phyloP scores from a whole-genome alignment of 1,140 invertebrate species.

The Macrotrachela quadricornifera region DNA sequence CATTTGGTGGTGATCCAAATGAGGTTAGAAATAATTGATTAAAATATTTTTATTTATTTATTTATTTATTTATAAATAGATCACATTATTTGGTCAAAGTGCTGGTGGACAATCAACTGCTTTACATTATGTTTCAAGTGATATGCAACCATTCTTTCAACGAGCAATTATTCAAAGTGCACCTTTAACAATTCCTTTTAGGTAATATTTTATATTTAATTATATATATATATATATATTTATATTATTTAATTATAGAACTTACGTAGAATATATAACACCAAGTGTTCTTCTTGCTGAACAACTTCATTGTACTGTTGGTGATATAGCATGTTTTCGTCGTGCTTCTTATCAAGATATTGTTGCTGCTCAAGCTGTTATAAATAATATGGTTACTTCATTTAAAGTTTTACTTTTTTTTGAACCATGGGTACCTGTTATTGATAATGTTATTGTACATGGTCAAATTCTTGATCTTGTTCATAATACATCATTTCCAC shows the following conservation, averaged over 20 bases:
- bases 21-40: neutral
- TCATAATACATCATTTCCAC: too few relatives aligned
- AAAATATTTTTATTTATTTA: too few relatives aligned
- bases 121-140: slow-evolving; percentile 66
- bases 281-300: too few relatives aligned
- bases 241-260: too few relatives aligned
- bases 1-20: slow-evolving; percentile 16
- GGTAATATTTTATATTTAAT: too few relatives aligned
- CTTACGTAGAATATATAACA: too few relatives aligned
- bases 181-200: too few relatives aligned
- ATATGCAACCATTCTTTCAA: slow-evolving; percentile 59
- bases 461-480: slow-evolving; percentile 6
- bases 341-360: neutral
- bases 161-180: slow-evolving; percentile 43
- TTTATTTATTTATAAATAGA: slow-evolving; percentile 29
- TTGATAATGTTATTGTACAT: slow-evolving; percentile 2
- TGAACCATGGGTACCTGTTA: slow-evolving; percentile 5
- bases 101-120: slow-evolving; percentile 78
- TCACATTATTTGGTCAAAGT: slow-evolving; percentile 84
- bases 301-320: too few relatives aligned
- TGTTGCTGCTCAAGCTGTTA: slow-evolving; percentile 1
- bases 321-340: too few relatives aligned
- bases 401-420: slow-evolving; percentile 7
- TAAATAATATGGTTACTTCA: neutral
- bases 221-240: too few relatives aligned